Conservation (phyloP, 2,797 vertebrate species). For the Molossus molossus region DNA sequence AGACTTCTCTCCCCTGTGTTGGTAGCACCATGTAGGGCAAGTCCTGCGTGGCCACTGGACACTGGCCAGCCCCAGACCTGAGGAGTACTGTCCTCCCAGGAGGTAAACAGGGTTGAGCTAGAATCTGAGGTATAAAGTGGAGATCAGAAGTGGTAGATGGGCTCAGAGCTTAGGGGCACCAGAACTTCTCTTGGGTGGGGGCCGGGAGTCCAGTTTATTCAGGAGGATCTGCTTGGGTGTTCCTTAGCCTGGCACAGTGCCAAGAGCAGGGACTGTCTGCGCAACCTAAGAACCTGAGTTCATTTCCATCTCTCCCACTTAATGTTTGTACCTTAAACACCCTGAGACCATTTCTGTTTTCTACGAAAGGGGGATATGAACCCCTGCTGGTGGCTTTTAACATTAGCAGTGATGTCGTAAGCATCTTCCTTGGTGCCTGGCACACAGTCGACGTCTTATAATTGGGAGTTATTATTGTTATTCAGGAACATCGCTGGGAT, state of each 20-base stretch:
- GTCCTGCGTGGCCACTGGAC: neutral
- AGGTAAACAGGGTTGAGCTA: neutral
- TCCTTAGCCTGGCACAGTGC: neutral
- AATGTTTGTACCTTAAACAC: neutral
- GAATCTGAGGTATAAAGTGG: neutral
- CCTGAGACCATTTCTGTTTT: neutral
- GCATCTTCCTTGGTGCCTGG: neutral
- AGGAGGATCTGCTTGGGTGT: neutral
- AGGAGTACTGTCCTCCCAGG: neutral
- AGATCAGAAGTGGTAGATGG: neutral
- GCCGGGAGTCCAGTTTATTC: neutral
- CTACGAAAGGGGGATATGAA: neutral
- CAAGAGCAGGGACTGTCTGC: too few relatives aligned
- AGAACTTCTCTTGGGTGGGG: neutral
- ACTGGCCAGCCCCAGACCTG: neutral
- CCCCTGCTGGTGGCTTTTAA: neutral
- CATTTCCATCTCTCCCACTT: neutral
- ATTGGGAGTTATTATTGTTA: neutral
- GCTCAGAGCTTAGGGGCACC: neutral
- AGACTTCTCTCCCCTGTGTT: neutral
- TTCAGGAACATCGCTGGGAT: neutral
- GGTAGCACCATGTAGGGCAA: rapidly evolving
- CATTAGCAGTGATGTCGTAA: neutral
- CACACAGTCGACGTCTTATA: neutral
- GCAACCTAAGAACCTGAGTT: neutral